A percentile compares a stretch with the other conserved stretches of the same genome.
phyloP scores from a whole-genome alignment of 2,888 invertebrate species.

The Platycheirus albimanus region DNA sequence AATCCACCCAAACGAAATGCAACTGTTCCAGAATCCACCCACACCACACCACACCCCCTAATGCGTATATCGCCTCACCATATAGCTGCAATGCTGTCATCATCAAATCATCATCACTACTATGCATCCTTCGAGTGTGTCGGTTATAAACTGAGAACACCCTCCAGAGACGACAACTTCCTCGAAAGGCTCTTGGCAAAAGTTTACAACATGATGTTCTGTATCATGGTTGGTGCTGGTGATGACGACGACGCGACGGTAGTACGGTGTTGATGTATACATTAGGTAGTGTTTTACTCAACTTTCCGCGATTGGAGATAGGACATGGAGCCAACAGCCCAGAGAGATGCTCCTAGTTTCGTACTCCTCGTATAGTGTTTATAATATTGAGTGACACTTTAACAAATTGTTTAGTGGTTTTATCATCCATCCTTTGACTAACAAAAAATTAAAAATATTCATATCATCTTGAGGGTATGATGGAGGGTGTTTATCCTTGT shows the following conservation, averaged over 20 bases:
- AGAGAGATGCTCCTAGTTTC: conserved; percentile 22
- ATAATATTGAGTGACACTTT: conserved; percentile 59
- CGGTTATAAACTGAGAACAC: conserved; percentile 46
- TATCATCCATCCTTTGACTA: not conserved
- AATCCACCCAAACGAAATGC: conserved; percentile 29
- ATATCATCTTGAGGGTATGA: conserved; percentile 12
- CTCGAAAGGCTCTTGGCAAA: conserved; percentile 58
- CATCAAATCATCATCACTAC: conserved; percentile 55
- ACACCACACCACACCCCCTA: conserved; percentile 19
- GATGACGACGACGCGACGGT: no score
- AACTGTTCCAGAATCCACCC: conserved; percentile 11
- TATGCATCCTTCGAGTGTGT: conserved; percentile 22
- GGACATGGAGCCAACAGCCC: conserved; percentile 52
- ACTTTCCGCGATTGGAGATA: conserved; percentile 62
- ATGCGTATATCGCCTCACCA: conserved; percentile 40
- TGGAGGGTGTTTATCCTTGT: conserved; percentile 22
- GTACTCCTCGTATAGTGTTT: conserved; percentile 39
- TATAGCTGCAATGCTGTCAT: conserved; percentile 51
- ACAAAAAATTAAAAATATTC: not conserved
- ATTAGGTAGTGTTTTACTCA: conserved; percentile 52
- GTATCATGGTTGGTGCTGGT: not conserved
- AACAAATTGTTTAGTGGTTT: conserved; percentile 54
- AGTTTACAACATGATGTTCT: no score
- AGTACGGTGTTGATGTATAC: conserved; percentile 37
- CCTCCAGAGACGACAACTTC: conserved; percentile 64